A percentile compares a stretch with the other conserved stretches of the same genome.
Conservation (phyloP, 2,113 vertebrate species). For the Bambusicola thoracicus region DNA sequence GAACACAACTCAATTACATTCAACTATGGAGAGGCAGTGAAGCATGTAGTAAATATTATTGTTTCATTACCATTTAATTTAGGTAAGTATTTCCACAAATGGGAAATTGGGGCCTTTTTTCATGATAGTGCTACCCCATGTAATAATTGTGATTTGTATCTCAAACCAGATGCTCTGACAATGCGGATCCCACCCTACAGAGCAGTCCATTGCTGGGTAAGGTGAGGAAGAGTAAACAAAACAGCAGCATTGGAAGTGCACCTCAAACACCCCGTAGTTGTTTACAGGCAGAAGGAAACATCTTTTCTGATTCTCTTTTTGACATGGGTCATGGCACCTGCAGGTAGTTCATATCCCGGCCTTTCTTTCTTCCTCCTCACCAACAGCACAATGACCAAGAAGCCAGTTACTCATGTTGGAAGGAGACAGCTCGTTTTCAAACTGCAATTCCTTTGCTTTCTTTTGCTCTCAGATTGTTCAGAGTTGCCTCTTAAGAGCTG, state of each 20-base stretch:
- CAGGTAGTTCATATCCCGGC: not conserved
- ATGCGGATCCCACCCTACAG: not conserved
- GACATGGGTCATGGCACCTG: not conserved
- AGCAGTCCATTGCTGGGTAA: not conserved
- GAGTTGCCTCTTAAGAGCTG: not conserved
- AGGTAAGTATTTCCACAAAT: conserved; percentile 53
- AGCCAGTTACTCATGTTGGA: not conserved
- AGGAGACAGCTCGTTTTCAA: not conserved
- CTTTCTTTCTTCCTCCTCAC: not conserved
- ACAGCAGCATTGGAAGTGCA: accelerated
- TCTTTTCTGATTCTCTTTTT: not conserved
- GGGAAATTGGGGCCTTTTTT: not conserved
- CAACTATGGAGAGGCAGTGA: conserved; percentile 11
- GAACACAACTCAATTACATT: conserved; percentile 38
- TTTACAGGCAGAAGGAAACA: not conserved
- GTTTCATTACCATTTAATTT: conserved; percentile 71
- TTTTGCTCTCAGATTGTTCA: not conserved
- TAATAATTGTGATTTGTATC: not conserved
- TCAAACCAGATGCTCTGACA: not conserved
- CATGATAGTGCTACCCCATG: not conserved
- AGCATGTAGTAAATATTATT: conserved; percentile 51
- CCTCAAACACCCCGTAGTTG: not conserved
- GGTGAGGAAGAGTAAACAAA: not conserved
- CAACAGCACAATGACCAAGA: not conserved
- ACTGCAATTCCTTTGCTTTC: not conserved